phyloP scores from a whole-genome alignment of 2,888 invertebrate species.

The Latrodectus hesperus region DNA sequence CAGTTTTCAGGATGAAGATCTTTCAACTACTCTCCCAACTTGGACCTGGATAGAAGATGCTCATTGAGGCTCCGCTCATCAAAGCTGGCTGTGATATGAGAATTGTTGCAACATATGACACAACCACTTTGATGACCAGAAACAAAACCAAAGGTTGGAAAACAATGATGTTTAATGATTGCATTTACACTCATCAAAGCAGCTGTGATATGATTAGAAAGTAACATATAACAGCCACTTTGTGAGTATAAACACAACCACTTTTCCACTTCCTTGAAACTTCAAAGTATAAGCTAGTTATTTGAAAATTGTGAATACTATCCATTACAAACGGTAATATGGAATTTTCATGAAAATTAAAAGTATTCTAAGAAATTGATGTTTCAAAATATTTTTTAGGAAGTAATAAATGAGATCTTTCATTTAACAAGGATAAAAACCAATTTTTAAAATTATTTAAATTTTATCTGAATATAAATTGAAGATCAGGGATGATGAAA shows the following conservation, averaged over 20 bases:
- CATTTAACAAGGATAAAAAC: too few relatives aligned
- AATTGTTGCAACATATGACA: constrained; percentile 81
- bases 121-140: constrained; percentile 91
- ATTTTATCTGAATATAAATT: too few relatives aligned
- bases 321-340: too few relatives aligned
- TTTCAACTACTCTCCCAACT: not conserved
- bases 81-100: constrained; percentile 99
- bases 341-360: too few relatives aligned
- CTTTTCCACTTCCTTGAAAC: not conserved
- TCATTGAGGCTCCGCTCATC: constrained; percentile 76
- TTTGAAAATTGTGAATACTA: not conserved
- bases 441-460: too few relatives aligned
- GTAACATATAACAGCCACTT: constrained; percentile 89
- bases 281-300: not conserved
- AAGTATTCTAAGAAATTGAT: too few relatives aligned
- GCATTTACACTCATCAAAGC: constrained; percentile 83
- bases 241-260: constrained; percentile 79
- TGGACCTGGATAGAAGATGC: not conserved
- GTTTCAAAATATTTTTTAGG: too few relatives aligned
- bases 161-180: not conserved
- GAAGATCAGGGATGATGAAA: too few relatives aligned
- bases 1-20: not conserved
- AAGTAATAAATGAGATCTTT: too few relatives aligned
- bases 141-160: constrained; percentile 78
- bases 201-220: constrained; percentile 92